A percentile compares a stretch with the other conserved stretches of the same genome.
Evolutionary conservation across 30 jellyfish, hydroid and myxozoan species (phyloP).

Genomic region (Hydractinia echinata): DNA sequence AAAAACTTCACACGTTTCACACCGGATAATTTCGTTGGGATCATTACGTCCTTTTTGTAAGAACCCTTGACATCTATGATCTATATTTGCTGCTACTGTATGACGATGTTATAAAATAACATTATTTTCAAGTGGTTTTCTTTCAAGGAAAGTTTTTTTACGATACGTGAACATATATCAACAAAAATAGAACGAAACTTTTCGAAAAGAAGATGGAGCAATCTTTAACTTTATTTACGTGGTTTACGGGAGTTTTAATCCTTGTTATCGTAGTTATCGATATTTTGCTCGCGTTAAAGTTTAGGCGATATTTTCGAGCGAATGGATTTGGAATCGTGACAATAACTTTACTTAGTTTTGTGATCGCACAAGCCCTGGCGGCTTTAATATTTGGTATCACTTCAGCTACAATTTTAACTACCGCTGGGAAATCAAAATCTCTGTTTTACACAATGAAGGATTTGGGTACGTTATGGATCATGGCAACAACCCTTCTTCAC

Average conservation of each 20-base stretch:
- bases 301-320: slow-evolving; percentile 36
- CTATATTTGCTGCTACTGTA: too few species aligned
- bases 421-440: slow-evolving; percentile 23
- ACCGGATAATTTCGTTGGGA: too few species aligned
- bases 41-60: too few species aligned
- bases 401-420: not conserved
- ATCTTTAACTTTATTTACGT: slow-evolving; percentile 29
- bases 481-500: slow-evolving; percentile 16
- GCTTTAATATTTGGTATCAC: slow-evolving; percentile 11
- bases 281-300: slow-evolving; percentile 21
- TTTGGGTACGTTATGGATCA: slow-evolving; percentile 22
- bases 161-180: too few species aligned
- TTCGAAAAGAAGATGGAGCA: not conserved
- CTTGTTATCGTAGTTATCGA: slow-evolving; percentile 5
- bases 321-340: slow-evolving; percentile 41
- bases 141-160: too few species aligned
- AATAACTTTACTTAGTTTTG: slow-evolving; percentile 16
- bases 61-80: too few species aligned
- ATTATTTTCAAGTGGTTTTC: too few species aligned
- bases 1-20: too few species aligned
- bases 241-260: slow-evolving; percentile 29
- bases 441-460: not conserved
- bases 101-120: too few species aligned
- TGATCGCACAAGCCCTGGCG: slow-evolving; percentile 8
- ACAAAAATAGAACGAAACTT: too few species aligned